These are phyloP conservation scores for Stichopus chloronotus DNA, from an alignment of 35 echinoderm and acorn worm species.

Conservation along the genomic window DNA sequence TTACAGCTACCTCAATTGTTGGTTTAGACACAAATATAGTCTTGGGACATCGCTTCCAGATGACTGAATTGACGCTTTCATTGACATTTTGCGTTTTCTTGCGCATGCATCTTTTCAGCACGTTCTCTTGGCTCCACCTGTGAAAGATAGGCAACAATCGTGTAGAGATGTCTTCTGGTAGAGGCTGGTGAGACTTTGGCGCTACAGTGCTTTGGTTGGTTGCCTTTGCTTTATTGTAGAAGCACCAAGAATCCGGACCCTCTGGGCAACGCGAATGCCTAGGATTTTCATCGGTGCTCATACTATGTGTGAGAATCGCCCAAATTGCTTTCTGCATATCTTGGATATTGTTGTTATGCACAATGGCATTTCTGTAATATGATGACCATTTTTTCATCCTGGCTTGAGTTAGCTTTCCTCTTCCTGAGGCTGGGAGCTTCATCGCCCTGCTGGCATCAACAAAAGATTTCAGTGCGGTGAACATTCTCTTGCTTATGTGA, in stretches of 20 bases:
- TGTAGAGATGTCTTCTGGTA: background rate
- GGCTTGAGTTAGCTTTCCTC: conserved; percentile 13
- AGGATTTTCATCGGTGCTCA: conserved; percentile 15
- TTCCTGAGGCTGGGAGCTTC: conserved; percentile 3
- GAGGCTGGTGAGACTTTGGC: background rate
- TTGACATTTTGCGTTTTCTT: conserved; percentile 42
- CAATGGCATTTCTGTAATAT: conserved; percentile 37
- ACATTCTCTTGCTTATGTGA: background rate
- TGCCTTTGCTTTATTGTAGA: background rate
- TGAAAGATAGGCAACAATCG: conserved; percentile 10
- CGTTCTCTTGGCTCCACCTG: background rate
- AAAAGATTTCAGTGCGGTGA: too few relatives aligned
- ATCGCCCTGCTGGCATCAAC: background rate
- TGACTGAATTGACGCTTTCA: conserved; percentile 5
- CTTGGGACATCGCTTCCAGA: background rate
- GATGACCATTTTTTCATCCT: conserved; percentile 6
- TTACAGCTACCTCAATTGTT: background rate
- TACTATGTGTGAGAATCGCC: background rate
- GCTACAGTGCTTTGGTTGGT: background rate
- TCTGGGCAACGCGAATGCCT: background rate
- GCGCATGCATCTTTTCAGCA: background rate
- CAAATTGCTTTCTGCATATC: conserved; percentile 4
- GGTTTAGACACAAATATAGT: conserved; percentile 2
- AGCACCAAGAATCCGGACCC: background rate
- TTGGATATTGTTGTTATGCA: background rate